Conservation (phyloP, 2,797 vertebrate species). For the Natrix natrix region DNA sequence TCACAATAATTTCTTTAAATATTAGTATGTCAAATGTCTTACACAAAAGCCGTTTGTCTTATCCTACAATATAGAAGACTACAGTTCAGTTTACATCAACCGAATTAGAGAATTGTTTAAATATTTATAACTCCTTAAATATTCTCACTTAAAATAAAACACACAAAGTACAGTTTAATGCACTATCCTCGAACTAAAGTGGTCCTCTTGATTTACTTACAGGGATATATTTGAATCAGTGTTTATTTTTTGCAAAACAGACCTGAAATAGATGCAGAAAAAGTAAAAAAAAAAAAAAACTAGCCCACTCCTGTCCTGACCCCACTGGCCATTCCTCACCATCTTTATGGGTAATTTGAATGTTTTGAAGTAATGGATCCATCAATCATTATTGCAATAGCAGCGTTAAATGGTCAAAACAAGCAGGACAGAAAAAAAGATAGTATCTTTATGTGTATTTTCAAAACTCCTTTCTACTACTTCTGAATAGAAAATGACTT, state of each 20-base stretch:
- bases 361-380: not conserved
- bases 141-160: not conserved
- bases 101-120: not conserved
- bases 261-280: not conserved
- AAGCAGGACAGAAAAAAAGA: not conserved
- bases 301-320: not conserved
- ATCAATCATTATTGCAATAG: not conserved
- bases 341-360: not conserved
- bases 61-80: not conserved
- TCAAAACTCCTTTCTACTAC: not conserved
- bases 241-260: not conserved
- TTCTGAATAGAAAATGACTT: not conserved
- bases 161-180: not conserved
- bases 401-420: not conserved
- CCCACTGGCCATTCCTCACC: not conserved
- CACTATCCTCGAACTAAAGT: not conserved
- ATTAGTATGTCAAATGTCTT: not conserved
- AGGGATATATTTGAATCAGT: not conserved
- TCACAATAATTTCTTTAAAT: not conserved
- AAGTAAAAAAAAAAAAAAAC: not conserved
- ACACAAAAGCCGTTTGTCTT: not conserved
- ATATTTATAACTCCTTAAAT: not conserved
- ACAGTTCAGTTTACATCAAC: not conserved
- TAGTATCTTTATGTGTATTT: not conserved
- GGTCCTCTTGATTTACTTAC: not conserved